Evolutionary conservation across 1,140 invertebrate species (phyloP).

Genomic region (Cepaea nemoralis): DNA sequence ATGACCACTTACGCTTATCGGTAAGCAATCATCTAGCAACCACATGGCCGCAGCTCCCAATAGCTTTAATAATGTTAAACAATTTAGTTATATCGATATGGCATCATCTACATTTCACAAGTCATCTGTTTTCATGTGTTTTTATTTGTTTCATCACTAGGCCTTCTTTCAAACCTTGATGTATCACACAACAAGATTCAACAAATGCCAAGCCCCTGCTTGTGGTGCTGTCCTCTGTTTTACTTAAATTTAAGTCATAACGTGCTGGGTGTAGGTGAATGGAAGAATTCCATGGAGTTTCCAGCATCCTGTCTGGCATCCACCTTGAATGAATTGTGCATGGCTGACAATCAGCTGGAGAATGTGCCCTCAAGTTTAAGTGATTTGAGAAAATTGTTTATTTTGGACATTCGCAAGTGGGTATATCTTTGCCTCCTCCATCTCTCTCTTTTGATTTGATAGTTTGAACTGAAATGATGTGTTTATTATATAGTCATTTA

Average conservation of each 20-base stretch:
- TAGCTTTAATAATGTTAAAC: too few relatives aligned
- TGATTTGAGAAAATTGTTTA: background rate
- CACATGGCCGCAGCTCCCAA: too few relatives aligned
- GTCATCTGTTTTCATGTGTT: too few relatives aligned
- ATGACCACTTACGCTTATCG: too few relatives aligned
- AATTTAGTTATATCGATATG: too few relatives aligned
- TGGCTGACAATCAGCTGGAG: background rate
- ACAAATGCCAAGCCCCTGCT: background rate
- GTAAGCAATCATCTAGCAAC: too few relatives aligned
- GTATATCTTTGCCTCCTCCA: background rate
- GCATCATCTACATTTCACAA: too few relatives aligned
- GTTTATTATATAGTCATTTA: too few relatives aligned
- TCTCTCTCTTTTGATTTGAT: background rate
- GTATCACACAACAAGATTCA: conserved; percentile 16
- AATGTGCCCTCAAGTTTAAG: background rate
- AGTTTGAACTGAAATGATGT: too few relatives aligned
- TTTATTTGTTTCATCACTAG: background rate
- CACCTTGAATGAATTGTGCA: background rate
- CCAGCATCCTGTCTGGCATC: background rate
- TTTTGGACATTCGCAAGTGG: background rate
- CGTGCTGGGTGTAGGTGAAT: background rate
- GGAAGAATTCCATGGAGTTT: background rate
- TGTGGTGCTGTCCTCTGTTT: conserved; percentile 8
- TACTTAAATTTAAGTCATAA: background rate
- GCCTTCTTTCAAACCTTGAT: background rate